Evolutionary conservation across 2,797 vertebrate species (phyloP).

Genomic region (Passerculus sandwichensis): DNA sequence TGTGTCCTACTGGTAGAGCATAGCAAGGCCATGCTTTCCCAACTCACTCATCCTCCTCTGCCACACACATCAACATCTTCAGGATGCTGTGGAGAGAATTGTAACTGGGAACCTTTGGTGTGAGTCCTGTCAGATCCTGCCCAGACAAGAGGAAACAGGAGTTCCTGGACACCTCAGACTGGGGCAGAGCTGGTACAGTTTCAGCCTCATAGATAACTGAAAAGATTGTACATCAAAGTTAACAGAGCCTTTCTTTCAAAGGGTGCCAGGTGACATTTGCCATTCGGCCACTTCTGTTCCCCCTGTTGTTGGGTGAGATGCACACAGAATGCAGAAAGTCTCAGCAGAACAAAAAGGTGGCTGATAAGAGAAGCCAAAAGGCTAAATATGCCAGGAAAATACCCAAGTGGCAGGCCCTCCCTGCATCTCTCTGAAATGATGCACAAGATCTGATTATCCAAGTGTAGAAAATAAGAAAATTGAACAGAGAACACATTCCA

Average conservation of each 20-base stretch:
- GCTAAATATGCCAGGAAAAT: background rate
- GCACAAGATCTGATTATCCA: background rate
- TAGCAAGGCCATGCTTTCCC: background rate
- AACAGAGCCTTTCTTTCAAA: background rate
- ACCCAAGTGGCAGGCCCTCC: background rate
- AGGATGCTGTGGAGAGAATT: background rate
- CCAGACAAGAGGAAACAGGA: background rate
- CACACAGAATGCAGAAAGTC: background rate
- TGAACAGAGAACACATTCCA: background rate
- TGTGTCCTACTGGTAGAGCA: background rate
- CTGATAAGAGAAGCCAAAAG: background rate
- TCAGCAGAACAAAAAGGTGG: background rate
- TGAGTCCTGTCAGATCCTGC: background rate
- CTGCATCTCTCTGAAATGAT: background rate
- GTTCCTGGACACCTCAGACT: background rate
- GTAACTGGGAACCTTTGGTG: rapidly evolving
- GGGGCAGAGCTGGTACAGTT: background rate
- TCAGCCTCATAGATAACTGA: background rate
- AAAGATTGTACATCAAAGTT: background rate
- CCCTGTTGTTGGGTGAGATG: background rate
- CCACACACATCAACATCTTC: background rate
- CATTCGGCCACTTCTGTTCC: background rate
- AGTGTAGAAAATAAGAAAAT: background rate
- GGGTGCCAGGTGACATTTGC: background rate
- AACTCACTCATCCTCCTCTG: background rate